Base-by-base conservation (phyloP, 2,888 invertebrate species). In the Autographa pulchrina region DNA sequence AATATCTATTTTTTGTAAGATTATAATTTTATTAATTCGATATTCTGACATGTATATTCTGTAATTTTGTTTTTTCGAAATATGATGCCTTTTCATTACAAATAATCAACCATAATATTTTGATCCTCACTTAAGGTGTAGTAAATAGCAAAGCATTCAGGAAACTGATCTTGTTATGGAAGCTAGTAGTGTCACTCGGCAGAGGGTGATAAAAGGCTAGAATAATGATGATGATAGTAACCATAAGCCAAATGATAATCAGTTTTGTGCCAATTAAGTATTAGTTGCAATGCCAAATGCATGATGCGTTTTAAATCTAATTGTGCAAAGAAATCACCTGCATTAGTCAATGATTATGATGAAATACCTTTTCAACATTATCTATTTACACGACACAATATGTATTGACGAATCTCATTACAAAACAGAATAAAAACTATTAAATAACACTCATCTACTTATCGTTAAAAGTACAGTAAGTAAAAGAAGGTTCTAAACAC, bases 261-360 rank as follows among this genome's bases (percentile, higher is more conserved):
- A 48, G n/a, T n/a, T n/a, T n/a, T 20, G 54, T 56, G 54, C 54
- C 54, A 56, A 56, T 25, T 56, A 56, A 20, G 54, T 25, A 13
- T 13, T 56, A 25, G 18, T 56, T 2, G 25, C 54, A 20, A 20
- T 56, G 54, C 54, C 54, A 56, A 54, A 56, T 56, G 13, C 20
- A 56, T 56, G 25, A 56, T 56, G 54, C 20, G 20, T 54, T 20
- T 20, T 11, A 20, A 11, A 20, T 13, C 18, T 20, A 20, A 54
- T 54, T 54, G 20, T 4, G n/a, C 48, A 48, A 48, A 48, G 1
- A 48, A 48, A 48, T 48, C n/a, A n/a, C 48, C 11, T 11, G 38
- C 38, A 38, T 8, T 11, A 38, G n/a, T 14, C 14, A 48, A 54
- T 56, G 54, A 25, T 56, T 25, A 13, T 13, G 8, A 54, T 25